These are phyloP conservation scores for Mythimna albipuncta DNA, from an alignment of 2,888 invertebrate species.

Conservation along the genomic window DNA sequence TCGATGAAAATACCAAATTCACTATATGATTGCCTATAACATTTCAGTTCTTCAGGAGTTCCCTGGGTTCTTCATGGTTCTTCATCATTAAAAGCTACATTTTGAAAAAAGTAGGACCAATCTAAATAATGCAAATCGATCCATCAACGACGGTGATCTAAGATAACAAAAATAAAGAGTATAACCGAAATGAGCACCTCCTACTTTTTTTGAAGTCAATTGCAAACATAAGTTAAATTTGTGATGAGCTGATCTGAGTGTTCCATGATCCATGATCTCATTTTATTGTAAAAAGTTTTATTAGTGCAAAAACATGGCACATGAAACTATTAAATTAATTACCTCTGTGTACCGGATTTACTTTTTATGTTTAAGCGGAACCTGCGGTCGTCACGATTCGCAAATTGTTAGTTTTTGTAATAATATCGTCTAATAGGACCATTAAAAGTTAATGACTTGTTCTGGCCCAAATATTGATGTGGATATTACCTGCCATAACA, in stretches of 20 bases:
- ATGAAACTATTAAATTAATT: constrained; percentile 70
- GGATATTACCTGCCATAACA: background rate
- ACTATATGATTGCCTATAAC: too few species aligned
- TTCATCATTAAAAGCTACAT: too few species aligned
- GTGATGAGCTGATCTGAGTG: constrained; percentile 66
- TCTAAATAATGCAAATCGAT: too few species aligned
- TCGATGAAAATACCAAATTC: too few species aligned
- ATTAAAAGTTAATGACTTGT: constrained; percentile 50
- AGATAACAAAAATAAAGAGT: too few species aligned
- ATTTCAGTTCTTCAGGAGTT: too few species aligned
- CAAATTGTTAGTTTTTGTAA: constrained; percentile 53
- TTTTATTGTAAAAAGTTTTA: constrained; percentile 79
- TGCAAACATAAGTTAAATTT: constrained; percentile 59
- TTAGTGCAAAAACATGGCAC: constrained; percentile 79
- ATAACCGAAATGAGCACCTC: too few species aligned
- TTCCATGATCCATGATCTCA: constrained; percentile 83
- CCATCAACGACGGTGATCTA: too few species aligned
- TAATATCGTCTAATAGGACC: constrained; percentile 42
- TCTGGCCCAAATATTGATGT: constrained; percentile 36
- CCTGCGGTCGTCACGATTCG: constrained; percentile 62
- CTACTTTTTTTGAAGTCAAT: too few species aligned
- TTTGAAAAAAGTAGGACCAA: too few species aligned
- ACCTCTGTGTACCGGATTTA: constrained; percentile 79
- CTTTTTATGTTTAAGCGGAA: constrained; percentile 75
- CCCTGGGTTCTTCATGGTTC: too few species aligned